Evolutionary conservation across 2,888 invertebrate species (phyloP).

Genomic region (Clusia tigrina): DNA sequence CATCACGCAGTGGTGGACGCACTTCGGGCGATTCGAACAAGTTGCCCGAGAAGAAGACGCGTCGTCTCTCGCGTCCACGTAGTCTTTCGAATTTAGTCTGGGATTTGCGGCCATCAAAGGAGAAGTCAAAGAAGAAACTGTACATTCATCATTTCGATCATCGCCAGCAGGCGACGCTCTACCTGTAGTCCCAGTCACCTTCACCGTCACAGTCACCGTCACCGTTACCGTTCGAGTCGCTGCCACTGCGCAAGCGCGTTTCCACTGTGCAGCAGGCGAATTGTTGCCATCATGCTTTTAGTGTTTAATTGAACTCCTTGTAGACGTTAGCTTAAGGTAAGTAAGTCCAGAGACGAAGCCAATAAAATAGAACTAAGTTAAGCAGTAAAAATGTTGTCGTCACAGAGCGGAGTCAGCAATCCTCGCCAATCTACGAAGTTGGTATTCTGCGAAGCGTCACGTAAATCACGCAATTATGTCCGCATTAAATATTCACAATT

Average conservation of each 20-base stretch:
- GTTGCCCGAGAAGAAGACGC: constrained; percentile 82
- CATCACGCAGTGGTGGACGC: constrained; percentile 86
- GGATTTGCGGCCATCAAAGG: constrained; percentile 70
- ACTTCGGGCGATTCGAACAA: constrained; percentile 85
- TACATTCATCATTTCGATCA: constrained; percentile 65
- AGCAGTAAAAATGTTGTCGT: constrained; percentile 1
- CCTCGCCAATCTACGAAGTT: not conserved
- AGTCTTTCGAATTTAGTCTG: constrained; percentile 88
- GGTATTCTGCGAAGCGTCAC: not conserved
- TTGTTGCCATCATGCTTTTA: constrained; percentile 25
- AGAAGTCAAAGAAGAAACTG: constrained; percentile 65
- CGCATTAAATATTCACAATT: not conserved
- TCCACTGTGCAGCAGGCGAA: no score
- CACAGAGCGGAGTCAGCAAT: not conserved
- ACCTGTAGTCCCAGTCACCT: constrained; percentile 53
- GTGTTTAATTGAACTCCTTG: constrained; percentile 23
- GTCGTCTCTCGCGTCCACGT: constrained; percentile 82
- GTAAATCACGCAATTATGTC: not conserved
- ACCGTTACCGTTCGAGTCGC: not conserved
- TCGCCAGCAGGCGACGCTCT: constrained; percentile 64
- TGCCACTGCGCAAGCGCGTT: not conserved
- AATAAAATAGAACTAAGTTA: constrained; percentile 3
- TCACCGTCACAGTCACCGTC: not conserved
- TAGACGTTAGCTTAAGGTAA: constrained; percentile 35
- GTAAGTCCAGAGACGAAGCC: constrained; percentile 15